Base-by-base conservation (phyloP, 2,888 invertebrate species). In the Noctuana brunneofusca region DNA sequence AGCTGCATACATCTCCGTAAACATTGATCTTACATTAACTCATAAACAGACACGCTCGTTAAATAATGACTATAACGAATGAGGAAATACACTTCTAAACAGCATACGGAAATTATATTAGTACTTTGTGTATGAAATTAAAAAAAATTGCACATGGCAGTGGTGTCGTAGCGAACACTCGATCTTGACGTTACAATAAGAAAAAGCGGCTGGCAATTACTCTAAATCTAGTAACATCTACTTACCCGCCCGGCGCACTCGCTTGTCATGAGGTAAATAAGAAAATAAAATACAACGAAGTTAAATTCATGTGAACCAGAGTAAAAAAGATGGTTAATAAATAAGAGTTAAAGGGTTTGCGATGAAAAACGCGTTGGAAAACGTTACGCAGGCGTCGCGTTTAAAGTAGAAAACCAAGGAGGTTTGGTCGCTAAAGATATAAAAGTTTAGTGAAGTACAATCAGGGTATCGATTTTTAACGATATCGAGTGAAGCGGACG, bases 191-290 rank as follows among this genome's bases (percentile, higher is more conserved):
- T 84, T 86, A 85, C 81, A 84, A 76, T 80, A 79, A 70, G 79
- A 52, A 79, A 80, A 89, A 89, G 89, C 89, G 84, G 90, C 88
- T 90, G 90, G 90, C 90, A 89, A 87, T 89, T 87, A 89, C 82
- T 81, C 85, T 87, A 88, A 74, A 78, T 73, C 84, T 87, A 88
- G 78, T 84, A 86, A 89, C 84, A 84, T 83, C 83, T 84, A 84
- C 16, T 73, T 80, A 80, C 83, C 81, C 82, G 84, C 80, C 79
- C 84, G 75, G 66, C 76, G 79, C 84, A 76, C 78, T 74, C 57
- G 58, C 54, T 62, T 58, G 64, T 66, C 69, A 63, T 68, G 68
- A 66, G 56, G 64, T 66, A 69, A 70, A 64, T 48, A 53, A 38
- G 63, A 68, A 46, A 46, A 71, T 72, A 59, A 70, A 69, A 62